Conservation (phyloP, 2,797 vertebrate genomes). For the Acrocephalus scirpaceus region DNA sequence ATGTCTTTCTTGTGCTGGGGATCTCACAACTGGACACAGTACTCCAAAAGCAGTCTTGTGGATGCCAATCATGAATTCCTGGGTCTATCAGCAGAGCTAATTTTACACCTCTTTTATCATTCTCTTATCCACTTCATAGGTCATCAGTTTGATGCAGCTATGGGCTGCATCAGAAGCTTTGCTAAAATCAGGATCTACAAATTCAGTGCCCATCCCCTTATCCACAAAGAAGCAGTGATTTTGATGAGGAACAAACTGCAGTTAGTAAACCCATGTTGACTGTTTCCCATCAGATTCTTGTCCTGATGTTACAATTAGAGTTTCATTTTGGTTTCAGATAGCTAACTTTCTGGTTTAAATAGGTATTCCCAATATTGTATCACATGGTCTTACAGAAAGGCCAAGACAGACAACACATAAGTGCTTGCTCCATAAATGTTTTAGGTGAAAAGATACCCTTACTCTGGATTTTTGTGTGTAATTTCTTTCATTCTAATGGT, state of each 20-base stretch:
- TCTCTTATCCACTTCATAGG: neutral
- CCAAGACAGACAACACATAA: neutral
- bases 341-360: neutral
- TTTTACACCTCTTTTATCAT: neutral
- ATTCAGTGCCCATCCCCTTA: neutral
- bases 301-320: neutral
- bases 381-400: neutral
- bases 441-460: neutral
- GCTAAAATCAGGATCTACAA: neutral
- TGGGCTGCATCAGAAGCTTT: neutral
- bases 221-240: neutral
- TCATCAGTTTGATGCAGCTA: neutral
- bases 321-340: neutral
- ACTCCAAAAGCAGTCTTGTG: neutral
- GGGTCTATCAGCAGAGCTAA: neutral
- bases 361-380: neutral
- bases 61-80: neutral
- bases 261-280: neutral
- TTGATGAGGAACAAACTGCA: neutral
- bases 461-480: neutral
- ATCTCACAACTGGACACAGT: neutral
- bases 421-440: neutral
- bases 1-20: neutral
- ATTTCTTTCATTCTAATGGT: neutral
- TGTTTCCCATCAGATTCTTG: neutral